Evolutionary conservation across 2,797 vertebrate species (phyloP).

Genomic region (Spinus pinus): DNA sequence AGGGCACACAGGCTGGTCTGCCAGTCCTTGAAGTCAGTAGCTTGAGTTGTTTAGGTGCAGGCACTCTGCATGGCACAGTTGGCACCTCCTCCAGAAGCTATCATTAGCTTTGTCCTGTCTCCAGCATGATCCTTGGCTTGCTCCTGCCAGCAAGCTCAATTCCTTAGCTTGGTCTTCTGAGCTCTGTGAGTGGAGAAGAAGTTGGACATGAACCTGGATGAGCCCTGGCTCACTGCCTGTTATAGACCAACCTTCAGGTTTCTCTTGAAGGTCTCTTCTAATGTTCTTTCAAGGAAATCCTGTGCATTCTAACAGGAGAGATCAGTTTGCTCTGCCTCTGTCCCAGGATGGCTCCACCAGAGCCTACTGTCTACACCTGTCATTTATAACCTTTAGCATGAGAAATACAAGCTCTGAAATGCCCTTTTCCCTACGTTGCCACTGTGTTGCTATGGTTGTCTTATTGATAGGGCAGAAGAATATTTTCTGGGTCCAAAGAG

Average conservation of each 20-base stretch:
- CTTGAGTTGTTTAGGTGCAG: background rate
- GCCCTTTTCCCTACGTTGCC: rapidly evolving
- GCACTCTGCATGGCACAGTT: background rate
- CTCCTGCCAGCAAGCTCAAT: background rate
- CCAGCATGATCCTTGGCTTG: background rate
- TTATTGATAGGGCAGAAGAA: background rate
- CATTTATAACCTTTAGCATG: background rate
- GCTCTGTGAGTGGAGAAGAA: background rate
- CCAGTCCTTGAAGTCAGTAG: background rate
- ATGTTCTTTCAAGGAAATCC: background rate
- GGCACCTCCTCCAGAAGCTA: background rate
- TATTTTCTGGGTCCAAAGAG: background rate
- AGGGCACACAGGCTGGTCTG: background rate
- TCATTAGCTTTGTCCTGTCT: background rate
- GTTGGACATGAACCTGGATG: background rate
- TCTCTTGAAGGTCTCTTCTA: background rate
- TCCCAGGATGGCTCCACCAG: background rate
- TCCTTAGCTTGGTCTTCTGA: background rate
- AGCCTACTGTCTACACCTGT: background rate
- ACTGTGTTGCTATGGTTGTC: background rate
- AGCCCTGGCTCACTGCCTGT: rapidly evolving
- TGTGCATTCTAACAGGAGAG: background rate
- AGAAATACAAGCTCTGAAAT: background rate
- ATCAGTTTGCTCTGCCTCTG: background rate
- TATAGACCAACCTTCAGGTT: background rate